Evolutionary conservation across 2,797 vertebrate genomes (phyloP).

Genomic region (Amniataba percoides): DNA sequence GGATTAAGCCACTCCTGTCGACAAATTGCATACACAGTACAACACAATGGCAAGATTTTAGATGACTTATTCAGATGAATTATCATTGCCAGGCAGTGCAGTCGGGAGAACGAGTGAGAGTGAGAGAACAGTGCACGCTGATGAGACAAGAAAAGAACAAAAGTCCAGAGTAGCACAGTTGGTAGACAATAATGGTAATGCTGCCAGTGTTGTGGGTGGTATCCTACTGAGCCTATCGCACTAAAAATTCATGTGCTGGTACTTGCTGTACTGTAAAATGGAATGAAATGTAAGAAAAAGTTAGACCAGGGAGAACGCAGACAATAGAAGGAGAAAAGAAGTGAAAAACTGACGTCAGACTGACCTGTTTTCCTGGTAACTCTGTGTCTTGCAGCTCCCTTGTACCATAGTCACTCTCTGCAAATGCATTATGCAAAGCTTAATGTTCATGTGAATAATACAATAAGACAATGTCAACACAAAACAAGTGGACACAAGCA

Average conservation of each 20-base stretch:
- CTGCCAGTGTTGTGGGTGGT: slow-evolving; percentile 24
- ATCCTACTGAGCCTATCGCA: slow-evolving; percentile 27
- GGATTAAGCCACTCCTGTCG: slow-evolving; percentile 81
- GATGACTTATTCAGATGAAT: slow-evolving; percentile 7
- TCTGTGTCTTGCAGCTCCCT: slow-evolving; percentile 75
- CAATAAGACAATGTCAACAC: neutral
- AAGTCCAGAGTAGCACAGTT: slow-evolving; percentile 20
- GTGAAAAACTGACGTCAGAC: slow-evolving; percentile 25
- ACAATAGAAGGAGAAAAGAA: neutral
- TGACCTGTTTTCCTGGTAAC: slow-evolving; percentile 75
- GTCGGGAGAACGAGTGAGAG: neutral
- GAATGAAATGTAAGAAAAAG: neutral
- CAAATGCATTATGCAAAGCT: slow-evolving; percentile 50
- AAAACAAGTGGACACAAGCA: neutral
- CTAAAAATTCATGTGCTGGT: slow-evolving; percentile 23
- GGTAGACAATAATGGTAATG: slow-evolving; percentile 18
- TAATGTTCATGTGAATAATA: slow-evolving; percentile 6
- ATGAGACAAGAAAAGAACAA: slow-evolving; percentile 20
- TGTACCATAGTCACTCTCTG: slow-evolving; percentile 79
- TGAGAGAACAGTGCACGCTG: neutral
- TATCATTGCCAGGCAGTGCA: neutral
- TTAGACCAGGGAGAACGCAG: neutral
- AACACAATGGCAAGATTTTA: slow-evolving; percentile 30
- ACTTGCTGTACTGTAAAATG: slow-evolving; percentile 15
- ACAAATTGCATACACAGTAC: slow-evolving; percentile 35